These are phyloP conservation scores for Stegodyphus dumicola DNA, from an alignment of 1,140 invertebrate species.

Conservation along the genomic window DNA sequence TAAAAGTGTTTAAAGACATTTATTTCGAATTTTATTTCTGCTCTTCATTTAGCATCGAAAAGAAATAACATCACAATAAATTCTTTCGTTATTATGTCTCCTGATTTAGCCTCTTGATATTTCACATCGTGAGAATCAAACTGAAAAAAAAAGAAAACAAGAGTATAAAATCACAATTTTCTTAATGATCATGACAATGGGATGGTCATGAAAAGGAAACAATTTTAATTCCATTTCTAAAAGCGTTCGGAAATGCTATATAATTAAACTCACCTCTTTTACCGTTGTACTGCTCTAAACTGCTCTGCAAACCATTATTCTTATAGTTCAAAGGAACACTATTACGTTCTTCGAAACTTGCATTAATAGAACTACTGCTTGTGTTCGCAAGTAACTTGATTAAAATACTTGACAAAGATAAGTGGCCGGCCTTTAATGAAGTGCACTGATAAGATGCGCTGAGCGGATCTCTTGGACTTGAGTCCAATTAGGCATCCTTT, in stretches of 20 bases:
- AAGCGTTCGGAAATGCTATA: background rate
- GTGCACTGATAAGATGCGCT: slow-evolving; percentile 45
- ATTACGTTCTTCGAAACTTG: slow-evolving; percentile 42
- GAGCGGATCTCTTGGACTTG: slow-evolving; percentile 19
- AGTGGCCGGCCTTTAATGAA: slow-evolving; percentile 58
- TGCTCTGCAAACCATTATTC: slow-evolving; percentile 46
- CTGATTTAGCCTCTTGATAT: too few species aligned
- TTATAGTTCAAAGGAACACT: slow-evolving; percentile 42
- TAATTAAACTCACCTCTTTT: slow-evolving; percentile 45
- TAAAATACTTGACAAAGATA: slow-evolving; percentile 61
- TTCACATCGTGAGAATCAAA: too few species aligned
- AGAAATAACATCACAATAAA: too few species aligned
- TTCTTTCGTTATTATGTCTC: too few species aligned
- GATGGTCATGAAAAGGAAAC: too few species aligned
- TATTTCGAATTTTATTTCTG: too few species aligned
- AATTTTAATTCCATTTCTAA: too few species aligned
- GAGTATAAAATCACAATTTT: too few species aligned
- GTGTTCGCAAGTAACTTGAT: slow-evolving; percentile 57
- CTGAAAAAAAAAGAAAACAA: too few species aligned
- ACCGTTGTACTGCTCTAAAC: background rate
- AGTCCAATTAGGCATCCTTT: slow-evolving; percentile 56
- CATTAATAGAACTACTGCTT: slow-evolving; percentile 52
- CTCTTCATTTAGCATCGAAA: too few species aligned
- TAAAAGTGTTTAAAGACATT: too few species aligned
- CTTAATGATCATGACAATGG: too few species aligned